These are phyloP conservation scores for Ovibos moschatus DNA, from an alignment of 2,113 vertebrate genomes.

Conservation along the genomic window DNA sequence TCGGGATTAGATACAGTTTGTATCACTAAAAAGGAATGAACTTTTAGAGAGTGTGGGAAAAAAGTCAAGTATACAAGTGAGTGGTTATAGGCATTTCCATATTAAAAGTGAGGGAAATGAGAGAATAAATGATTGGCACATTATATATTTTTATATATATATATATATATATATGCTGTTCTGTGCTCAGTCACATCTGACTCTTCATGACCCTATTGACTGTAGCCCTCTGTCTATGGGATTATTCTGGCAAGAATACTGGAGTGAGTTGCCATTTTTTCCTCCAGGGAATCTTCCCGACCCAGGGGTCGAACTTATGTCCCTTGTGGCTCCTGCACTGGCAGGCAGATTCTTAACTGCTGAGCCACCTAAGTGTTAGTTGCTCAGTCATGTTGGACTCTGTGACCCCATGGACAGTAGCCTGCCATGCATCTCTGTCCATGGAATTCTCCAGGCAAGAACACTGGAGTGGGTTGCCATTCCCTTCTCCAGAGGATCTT, in stretches of 20 bases:
- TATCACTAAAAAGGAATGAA: slow-evolving; percentile 1
- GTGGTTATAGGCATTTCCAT: not conserved
- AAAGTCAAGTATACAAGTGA: not conserved
- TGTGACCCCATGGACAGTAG: not conserved
- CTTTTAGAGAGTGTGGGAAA: not conserved
- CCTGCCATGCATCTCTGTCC: not conserved
- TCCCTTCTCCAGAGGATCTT: not conserved
- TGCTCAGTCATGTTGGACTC: not conserved
- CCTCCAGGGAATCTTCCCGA: not conserved
- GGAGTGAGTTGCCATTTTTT: not conserved
- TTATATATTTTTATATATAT: not conserved
- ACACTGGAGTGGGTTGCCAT: not conserved
- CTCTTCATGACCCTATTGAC: not conserved
- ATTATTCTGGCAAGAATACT: not conserved
- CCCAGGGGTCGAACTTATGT: not conserved
- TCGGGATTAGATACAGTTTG: not conserved
- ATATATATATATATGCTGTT: not conserved
- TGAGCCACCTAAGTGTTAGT: not conserved
- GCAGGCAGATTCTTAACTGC: not conserved
- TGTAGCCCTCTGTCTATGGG: not conserved
- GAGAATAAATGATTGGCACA: not conserved
- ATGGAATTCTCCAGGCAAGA: not conserved
- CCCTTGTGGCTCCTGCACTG: not conserved
- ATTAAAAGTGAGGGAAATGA: not conserved
- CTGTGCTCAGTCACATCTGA: not conserved